Evolutionary conservation across 2,113 vertebrate genomes (phyloP).

Genomic region (Burhinus oedicnemus): DNA sequence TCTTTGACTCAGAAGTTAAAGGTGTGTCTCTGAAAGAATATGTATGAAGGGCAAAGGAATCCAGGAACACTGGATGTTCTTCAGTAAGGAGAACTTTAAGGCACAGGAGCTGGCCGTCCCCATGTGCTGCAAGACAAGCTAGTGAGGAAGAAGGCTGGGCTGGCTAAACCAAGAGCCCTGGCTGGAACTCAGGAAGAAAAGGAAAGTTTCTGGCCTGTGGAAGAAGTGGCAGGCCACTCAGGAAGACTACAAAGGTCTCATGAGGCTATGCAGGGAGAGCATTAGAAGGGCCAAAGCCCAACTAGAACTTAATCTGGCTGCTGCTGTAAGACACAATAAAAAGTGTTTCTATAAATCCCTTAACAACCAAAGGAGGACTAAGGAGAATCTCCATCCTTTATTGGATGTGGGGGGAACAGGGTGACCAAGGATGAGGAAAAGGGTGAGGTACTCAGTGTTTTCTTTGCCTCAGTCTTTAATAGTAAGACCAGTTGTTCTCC

Average conservation of each 20-base stretch:
- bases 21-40: background rate
- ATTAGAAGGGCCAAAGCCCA: background rate
- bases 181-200: background rate
- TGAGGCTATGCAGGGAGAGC: background rate
- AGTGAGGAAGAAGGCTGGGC: background rate
- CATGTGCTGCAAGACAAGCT: background rate
- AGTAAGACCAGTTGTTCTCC: background rate
- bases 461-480: background rate
- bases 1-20: background rate
- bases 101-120: background rate
- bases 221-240: background rate
- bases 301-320: background rate
- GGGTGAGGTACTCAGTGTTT: background rate
- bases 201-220: background rate
- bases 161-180: background rate
- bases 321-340: background rate
- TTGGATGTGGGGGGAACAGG: background rate
- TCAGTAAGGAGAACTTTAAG: background rate
- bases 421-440: background rate
- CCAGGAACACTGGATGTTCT: background rate
- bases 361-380: background rate
- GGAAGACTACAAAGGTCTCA: background rate
- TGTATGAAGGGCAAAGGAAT: background rate
- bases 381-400: background rate
- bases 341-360: background rate